phyloP scores from a whole-genome alignment of 2,888 invertebrate genomes.

The Drosophila yooni region DNA sequence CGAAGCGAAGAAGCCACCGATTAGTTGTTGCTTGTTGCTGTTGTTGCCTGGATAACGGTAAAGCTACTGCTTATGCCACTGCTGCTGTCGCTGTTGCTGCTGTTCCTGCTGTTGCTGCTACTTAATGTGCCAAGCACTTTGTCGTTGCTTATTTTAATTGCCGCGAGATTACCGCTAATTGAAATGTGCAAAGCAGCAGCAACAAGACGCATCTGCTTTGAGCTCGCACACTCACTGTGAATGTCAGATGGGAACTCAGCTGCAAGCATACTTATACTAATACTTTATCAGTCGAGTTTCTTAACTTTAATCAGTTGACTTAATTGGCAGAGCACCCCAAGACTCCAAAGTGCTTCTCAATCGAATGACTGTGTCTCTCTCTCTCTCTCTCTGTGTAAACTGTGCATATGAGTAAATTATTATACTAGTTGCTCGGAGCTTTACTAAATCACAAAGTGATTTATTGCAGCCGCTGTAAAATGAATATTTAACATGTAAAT shows the following conservation, averaged over 20 bases:
- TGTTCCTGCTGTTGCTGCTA: not conserved
- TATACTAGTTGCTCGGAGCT: constrained; percentile 1
- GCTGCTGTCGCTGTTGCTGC: not conserved
- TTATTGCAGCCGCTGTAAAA: not conserved
- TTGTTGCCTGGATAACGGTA: constrained; percentile 40
- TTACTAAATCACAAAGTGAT: constrained; percentile 5
- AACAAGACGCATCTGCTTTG: constrained; percentile 51
- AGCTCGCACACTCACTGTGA: constrained; percentile 23
- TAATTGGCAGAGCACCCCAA: constrained; percentile 46
- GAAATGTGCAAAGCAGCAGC: constrained; percentile 39
- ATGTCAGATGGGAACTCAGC: constrained; percentile 46
- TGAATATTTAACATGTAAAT: not conserved
- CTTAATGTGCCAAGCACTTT: constrained; percentile 31
- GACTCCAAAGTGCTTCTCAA: constrained; percentile 32
- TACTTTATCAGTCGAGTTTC: constrained; percentile 36
- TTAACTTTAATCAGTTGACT: constrained; percentile 50
- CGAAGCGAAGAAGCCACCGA: constrained; percentile 3
- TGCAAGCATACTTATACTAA: constrained; percentile 34
- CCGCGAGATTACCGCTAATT: constrained; percentile 50
- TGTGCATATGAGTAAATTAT: not conserved
- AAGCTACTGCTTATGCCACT: constrained; percentile 12
- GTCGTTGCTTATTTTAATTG: constrained; percentile 48
- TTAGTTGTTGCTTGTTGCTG: constrained; percentile 18
- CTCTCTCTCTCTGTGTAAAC: not conserved
- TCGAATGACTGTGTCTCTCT: constrained; percentile 4